Conservation (phyloP, 2,113 vertebrate genomes). For the Prietella phreatophila region DNA sequence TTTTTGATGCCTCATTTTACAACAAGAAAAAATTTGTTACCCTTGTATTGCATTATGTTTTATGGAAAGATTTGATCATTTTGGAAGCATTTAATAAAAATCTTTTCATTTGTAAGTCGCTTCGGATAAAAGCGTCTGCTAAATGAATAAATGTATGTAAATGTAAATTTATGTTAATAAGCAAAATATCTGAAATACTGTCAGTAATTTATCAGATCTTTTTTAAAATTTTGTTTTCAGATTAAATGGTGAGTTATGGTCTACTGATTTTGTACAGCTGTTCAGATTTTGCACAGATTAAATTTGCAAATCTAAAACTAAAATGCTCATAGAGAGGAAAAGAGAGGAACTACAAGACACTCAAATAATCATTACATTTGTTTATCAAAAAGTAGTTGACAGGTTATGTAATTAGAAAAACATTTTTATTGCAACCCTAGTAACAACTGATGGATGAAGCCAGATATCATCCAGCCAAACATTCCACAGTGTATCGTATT, state of each 20-base stretch:
- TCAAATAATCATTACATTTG: not conserved
- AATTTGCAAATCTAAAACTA: not conserved
- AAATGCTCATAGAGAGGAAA: not conserved
- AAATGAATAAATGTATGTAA: too few relatives aligned
- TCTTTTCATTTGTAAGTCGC: too few relatives aligned
- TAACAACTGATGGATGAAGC: not conserved
- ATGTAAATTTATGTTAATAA: too few relatives aligned
- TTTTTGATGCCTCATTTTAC: too few relatives aligned
- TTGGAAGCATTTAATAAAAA: too few relatives aligned
- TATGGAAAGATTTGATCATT: not conserved
- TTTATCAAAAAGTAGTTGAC: not conserved
- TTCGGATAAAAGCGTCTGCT: too few relatives aligned
- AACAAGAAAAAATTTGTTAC: not conserved
- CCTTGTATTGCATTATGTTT: not conserved
- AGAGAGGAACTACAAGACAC: not conserved
- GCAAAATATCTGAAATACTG: not conserved
- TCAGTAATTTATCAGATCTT: too few relatives aligned
- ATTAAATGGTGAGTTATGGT: not conserved
- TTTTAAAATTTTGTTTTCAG: not conserved
- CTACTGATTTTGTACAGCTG: not conserved
- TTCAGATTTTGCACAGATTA: not conserved
- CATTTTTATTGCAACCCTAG: not conserved
- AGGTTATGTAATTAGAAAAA: not conserved
- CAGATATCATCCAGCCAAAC: not conserved
- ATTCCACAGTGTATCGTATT: not conserved